phyloP scores from a whole-genome alignment of 2,797 vertebrate genomes.

The Cichlasoma orientale region DNA sequence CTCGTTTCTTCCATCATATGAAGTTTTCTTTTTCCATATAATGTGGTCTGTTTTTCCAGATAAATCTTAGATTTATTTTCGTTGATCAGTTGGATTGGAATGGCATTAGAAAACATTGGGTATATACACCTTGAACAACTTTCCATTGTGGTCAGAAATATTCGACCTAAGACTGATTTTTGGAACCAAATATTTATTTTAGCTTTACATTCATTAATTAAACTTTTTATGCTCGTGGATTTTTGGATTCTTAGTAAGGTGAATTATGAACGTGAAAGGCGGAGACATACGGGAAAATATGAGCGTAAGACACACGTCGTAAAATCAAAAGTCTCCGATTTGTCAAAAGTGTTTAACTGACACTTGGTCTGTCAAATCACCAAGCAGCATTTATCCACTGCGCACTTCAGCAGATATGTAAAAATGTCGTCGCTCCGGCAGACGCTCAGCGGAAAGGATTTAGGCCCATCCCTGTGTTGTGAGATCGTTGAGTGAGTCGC shows the following conservation, averaged over 20 bases:
- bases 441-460: fast-evolving
- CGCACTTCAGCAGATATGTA: background rate
- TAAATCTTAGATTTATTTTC: background rate
- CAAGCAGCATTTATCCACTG: fast-evolving
- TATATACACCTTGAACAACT: too few species aligned
- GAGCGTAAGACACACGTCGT: background rate
- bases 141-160: too few species aligned
- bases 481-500: fast-evolving
- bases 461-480: background rate
- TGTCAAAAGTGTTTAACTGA: background rate
- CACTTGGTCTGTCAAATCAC: conserved; percentile 9
- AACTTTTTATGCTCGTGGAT: too few species aligned
- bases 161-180: background rate
- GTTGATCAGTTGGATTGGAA: too few species aligned
- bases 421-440: fast-evolving
- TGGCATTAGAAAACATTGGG: too few species aligned
- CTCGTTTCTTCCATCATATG: too few species aligned
- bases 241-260: too few species aligned
- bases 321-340: background rate
- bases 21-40: background rate
- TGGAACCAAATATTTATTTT: too few species aligned
- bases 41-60: background rate
- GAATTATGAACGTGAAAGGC: conserved; percentile 7
- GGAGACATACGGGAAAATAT: conserved; percentile 60
- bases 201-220: too few species aligned